Percentiles rank a stretch among this genome's conserved stretches.
Conservation (phyloP, 2,113 vertebrate genomes). For the human region GRCh38 chr20:11045001-11045500, state of each 20-base stretch:
- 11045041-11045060: not conserved
- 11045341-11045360: too few relatives aligned
- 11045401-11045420: too few relatives aligned
- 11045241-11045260: not conserved
- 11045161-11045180: not conserved
- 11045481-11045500: not conserved
- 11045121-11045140: not conserved
- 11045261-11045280: not conserved
- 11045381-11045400: too few relatives aligned
- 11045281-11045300: not conserved
- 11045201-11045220: not conserved
- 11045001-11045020: not conserved
- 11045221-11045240: not conserved
- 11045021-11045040: not conserved
- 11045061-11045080: not conserved
- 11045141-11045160: not conserved
- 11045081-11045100: not conserved
- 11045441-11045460: not conserved
- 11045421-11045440: not conserved
- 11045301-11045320: too few relatives aligned
- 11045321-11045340: too few relatives aligned
- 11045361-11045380: too few relatives aligned
- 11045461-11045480: not conserved
- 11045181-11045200: not conserved
- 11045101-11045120: not conserved